Evolutionary conservation across 2,888 invertebrate species (phyloP), one percentile per base, ranked within the genome.

Genomic region (Erebia palarica): DNA sequence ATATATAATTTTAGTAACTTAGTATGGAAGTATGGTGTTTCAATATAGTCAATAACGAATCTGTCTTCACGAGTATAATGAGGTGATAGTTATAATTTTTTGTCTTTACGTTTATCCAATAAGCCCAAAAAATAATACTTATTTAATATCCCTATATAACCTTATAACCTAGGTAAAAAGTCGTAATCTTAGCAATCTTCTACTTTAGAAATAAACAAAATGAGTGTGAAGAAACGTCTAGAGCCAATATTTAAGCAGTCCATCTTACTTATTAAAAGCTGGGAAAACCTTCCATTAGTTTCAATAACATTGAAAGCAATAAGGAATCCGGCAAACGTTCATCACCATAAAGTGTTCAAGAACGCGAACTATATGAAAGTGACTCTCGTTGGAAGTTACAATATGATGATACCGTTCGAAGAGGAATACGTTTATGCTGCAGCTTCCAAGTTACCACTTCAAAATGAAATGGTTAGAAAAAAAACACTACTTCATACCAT

Each of bases 261-360:
- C 0, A 70, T 80, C 5, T 73, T 87, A 14, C 69, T 77, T 0
- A 76, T 78, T 4, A 88, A 86, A 69, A 93, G 93, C 76, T 93
- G 91, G 91, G 86, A 89, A 63, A 90, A 87, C 69, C 82, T 92
- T 1, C 93, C 92, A 0, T 76, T 89, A 8, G 75, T 93, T 11
- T 82, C 81, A 0, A 76, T 92, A 75, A 83, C 88, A 53, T 57
- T 92, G 11, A 76, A 76, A 9, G 81, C 83, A 0, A 71, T 75
- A 14, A 79, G 86, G 13, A 78, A 90, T 72, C 73, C 77, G n/a
- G 70, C 73, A 11, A 88, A 89, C 69, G 59, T 61, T 0, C n/a
- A 58, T 0, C 86, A 91, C 72, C 89, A 91, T 71, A 76, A 79
- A 60, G 55, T 86, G 7, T 73, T 91, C 18, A 82, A 80, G 18